Base-by-base conservation (phyloP, 2,888 invertebrate species). In the Drosophila ezoana region DNA sequence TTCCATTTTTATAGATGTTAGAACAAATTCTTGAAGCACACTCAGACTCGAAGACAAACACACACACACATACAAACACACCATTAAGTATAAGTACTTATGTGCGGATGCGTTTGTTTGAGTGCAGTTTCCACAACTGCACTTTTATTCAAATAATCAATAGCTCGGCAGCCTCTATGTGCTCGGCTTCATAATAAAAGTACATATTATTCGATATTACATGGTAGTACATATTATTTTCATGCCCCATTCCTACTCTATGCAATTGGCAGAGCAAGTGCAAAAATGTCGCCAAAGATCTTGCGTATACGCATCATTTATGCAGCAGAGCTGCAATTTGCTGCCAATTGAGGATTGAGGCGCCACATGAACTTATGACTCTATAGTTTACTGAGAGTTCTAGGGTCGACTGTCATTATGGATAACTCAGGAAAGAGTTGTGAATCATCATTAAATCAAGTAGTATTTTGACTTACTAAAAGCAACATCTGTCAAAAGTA, bases 61-160 rank as follows among this genome's bases (percentile, higher is more conserved):
- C 33, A 20, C 18, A 18, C 18, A 45, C 28, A 28, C 8, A 33
- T 11, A 33, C 33, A 10, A 13, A n/a, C 48, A 18, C 13, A 49
- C 4, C 13, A 13, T 28, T 44, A 11, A 20, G 13, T 20, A 5
- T 13, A n/a, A 20, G 9, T 38, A 35, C 18, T 14, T 40, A 23
- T 62, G 45, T 54, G 45, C 62, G 28, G 65, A 40, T 61, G 40
- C 65, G 52, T 56, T 64, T 53, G 61, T 58, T 33, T 56, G 52
- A 23, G 49, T 52, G 52, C 47, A 62, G 37, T 44, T 64, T 63
- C 72, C 65, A 81, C 65, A 49, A 76, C 51, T 76, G 76, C 67
- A 66, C 57, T 74, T 48, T 51, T 51, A 74, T 76, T 57, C 37
- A 57, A 69, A 69, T 69, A 79, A 80, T 85, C 86, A 82, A 85